Conservation (phyloP, 2,113 vertebrate genomes). For the Halcyon malimbica region DNA sequence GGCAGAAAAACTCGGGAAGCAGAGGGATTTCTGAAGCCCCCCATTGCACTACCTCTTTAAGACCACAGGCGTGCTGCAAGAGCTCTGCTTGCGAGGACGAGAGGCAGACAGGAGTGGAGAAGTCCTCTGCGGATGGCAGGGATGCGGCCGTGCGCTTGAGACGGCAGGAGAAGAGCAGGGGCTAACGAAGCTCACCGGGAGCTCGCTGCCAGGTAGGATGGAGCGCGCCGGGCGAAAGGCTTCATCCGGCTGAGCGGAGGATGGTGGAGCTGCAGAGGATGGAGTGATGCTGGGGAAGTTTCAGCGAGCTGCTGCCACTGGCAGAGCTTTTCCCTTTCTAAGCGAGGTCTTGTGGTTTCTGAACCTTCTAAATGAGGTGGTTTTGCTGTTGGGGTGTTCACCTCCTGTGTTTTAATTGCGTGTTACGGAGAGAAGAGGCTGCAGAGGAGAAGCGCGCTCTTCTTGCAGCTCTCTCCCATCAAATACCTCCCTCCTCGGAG, state of each 20-base stretch:
- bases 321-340: neutral
- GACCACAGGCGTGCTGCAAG: neutral
- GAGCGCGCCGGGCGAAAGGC: accelerated
- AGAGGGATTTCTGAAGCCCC: neutral
- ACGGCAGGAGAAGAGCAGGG: accelerated
- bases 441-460: neutral
- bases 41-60: conserved; percentile 27
- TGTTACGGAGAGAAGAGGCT: neutral
- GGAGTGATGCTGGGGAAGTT: conserved; percentile 4
- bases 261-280: neutral
- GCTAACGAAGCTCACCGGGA: neutral
- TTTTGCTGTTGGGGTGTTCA: neutral
- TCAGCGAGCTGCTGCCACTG: neutral
- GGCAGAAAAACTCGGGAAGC: neutral
- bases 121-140: neutral
- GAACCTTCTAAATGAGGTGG: neutral
- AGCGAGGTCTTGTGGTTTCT: neutral
- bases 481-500: neutral
- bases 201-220: neutral
- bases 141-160: neutral
- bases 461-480: neutral
- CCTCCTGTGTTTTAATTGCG: neutral
- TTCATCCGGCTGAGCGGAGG: accelerated
- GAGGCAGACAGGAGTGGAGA: neutral
- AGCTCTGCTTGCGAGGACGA: neutral